phyloP scores from a whole-genome alignment of 2,888 invertebrate genomes.

The Synergus umbraculus region DNA sequence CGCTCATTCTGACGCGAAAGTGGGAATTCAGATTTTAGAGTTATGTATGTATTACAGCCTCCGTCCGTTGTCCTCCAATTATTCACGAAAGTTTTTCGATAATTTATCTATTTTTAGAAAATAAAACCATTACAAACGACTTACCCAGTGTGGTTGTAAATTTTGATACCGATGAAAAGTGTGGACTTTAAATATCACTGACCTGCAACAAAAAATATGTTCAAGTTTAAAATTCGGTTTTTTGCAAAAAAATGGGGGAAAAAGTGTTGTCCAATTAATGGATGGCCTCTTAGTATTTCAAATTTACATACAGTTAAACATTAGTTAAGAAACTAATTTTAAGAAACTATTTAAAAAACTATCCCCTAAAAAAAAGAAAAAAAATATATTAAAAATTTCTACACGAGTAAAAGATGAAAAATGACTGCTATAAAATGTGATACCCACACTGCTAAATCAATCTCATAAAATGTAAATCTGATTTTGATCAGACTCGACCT shows the following conservation, averaged over 20 bases:
- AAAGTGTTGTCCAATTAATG: no score
- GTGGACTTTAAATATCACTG: not conserved
- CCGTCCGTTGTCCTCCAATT: not conserved
- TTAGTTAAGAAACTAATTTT: no score
- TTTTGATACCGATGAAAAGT: not conserved
- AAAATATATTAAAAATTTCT: no score
- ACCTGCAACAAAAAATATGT: not conserved
- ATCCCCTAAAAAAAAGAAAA: not conserved
- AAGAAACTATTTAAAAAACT: no score
- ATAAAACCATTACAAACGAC: not conserved
- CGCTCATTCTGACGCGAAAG: constrained; percentile 29
- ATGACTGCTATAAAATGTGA: not conserved
- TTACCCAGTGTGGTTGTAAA: not conserved
- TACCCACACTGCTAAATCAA: not conserved
- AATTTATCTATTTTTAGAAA: no score
- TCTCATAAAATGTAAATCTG: constrained; percentile 5
- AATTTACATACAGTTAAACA: no score
- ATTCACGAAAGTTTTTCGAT: not conserved
- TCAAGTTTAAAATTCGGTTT: no score
- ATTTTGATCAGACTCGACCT: not conserved
- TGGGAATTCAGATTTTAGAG: constrained; percentile 47
- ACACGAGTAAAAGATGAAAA: not conserved
- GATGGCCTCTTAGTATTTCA: not conserved
- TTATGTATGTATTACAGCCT: not conserved
- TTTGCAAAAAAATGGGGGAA: no score